Percentiles rank a stretch among this genome's conserved stretches.
Evolutionary conservation across 2,888 invertebrate species (phyloP).

Genomic region (Oxystoma pomonae): DNA sequence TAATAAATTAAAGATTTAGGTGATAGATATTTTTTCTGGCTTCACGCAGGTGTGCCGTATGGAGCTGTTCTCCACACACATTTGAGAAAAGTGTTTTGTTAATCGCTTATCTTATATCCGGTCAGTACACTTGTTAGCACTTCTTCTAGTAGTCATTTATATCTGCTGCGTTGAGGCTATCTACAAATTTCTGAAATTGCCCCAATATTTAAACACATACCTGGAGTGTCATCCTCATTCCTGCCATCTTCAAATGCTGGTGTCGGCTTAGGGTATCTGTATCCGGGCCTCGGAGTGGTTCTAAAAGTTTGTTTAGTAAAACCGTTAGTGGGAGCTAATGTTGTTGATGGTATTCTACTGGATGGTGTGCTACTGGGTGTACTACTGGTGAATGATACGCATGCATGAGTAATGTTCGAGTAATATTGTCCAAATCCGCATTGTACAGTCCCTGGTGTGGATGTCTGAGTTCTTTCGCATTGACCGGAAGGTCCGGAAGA

Average conservation of each 20-base stretch:
- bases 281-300: conserved; percentile 19
- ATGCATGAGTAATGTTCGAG: conserved; percentile 25
- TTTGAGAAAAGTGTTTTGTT: no score
- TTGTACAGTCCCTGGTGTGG: conserved; percentile 4
- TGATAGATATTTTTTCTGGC: no score
- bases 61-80: no score
- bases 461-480: conserved; percentile 19
- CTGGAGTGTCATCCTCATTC: conserved; percentile 3
- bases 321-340: conserved; percentile 17
- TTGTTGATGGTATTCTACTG: conserved; percentile 1
- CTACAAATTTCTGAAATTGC: no score
- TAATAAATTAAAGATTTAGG: no score
- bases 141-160: no score
- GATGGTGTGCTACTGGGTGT: conserved; percentile 15
- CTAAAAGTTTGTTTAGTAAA: conserved; percentile 22
- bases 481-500: conserved; percentile 20
- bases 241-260: conserved; percentile 22
- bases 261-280: conserved; percentile 32
- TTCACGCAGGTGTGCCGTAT: no score
- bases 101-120: no score
- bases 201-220: no score
- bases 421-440: conserved; percentile 23
- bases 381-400: conserved; percentile 15
- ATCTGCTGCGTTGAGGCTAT: no score
- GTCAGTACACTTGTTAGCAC: no score